Percentiles rank a stretch among this genome's conserved stretches.
These are phyloP conservation scores for Catocala sponsa DNA, from an alignment of 2,888 invertebrate species.

Conservation along the genomic window DNA sequence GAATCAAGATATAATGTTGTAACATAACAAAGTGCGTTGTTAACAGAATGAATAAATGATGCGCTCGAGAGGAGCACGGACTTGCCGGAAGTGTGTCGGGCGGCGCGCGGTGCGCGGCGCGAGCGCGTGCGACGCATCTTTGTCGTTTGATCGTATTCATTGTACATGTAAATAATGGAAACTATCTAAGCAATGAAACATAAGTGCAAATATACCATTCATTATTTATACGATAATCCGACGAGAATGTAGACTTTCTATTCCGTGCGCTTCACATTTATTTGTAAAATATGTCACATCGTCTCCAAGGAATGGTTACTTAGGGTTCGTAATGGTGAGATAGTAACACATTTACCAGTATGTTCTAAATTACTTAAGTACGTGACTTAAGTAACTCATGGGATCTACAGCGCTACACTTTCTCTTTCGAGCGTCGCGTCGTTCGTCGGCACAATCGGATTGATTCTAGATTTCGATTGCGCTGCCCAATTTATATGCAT, in stretches of 20 bases:
- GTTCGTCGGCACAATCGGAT: constrained; percentile 20
- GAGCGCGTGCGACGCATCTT: constrained; percentile 60
- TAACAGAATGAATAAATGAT: constrained; percentile 51
- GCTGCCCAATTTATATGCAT: constrained; percentile 12
- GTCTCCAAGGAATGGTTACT: constrained; percentile 23
- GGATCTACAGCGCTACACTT: constrained; percentile 62
- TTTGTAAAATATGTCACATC: constrained; percentile 19
- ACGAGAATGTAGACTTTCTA: constrained; percentile 15
- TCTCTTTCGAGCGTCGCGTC: constrained; percentile 57
- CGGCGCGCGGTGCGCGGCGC: constrained; percentile 51
- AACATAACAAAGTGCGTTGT: constrained; percentile 13
- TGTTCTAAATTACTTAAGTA: constrained; percentile 64
- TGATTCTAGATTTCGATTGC: constrained; percentile 14
- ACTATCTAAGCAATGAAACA: constrained; percentile 46
- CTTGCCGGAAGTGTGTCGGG: constrained; percentile 67
- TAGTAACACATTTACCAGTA: constrained; percentile 53
- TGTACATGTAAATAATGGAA: constrained; percentile 63
- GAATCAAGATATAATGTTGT: constrained; percentile 11
- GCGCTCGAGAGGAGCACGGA: constrained; percentile 64
- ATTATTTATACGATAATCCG: constrained; percentile 11
- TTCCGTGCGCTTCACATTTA: constrained; percentile 5
- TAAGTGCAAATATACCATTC: constrained; percentile 2
- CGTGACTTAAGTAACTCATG: constrained; percentile 73
- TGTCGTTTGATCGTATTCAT: constrained; percentile 51
- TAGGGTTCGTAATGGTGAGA: constrained; percentile 35